Percentiles rank a stretch among this genome's conserved stretches.
phyloP scores from a whole-genome alignment of 1,140 invertebrate genomes.

The Lepidurus arcticus region DNA sequence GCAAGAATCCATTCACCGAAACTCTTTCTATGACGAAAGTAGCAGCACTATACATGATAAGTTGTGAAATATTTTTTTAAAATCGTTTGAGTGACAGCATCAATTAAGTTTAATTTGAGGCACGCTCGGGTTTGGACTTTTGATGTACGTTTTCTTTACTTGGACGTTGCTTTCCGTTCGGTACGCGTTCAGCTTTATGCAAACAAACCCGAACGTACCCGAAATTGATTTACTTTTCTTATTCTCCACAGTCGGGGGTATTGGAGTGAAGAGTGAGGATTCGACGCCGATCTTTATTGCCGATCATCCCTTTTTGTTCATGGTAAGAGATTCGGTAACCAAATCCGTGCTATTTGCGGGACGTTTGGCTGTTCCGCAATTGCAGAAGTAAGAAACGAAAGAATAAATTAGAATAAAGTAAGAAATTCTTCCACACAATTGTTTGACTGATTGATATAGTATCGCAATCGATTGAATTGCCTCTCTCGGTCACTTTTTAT shows the following conservation, averaged over 20 bases:
- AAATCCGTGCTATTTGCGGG: conserved; percentile 61
- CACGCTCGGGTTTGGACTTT: too few relatives aligned
- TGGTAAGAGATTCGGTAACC: conserved; percentile 56
- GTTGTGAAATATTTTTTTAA: background rate
- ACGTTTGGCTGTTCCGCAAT: conserved; percentile 50
- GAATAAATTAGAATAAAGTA: background rate
- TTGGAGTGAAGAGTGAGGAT: background rate
- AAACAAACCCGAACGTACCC: too few relatives aligned
- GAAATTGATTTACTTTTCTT: too few relatives aligned
- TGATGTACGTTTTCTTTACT: background rate
- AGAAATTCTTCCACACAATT: background rate
- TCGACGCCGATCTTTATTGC: conserved; percentile 48
- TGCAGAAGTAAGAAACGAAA: background rate
- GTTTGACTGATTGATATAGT: background rate
- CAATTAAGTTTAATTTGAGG: too few relatives aligned
- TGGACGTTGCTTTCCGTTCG: too few relatives aligned
- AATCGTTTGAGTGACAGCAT: background rate
- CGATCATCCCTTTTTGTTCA: conserved; percentile 65
- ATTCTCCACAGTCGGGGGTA: too few relatives aligned
- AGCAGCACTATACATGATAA: too few relatives aligned
- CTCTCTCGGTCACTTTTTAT: background rate
- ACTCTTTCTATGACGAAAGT: background rate
- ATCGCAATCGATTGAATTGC: background rate
- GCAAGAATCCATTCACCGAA: too few relatives aligned
- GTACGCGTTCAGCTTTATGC: background rate